Conservation (phyloP, 2,888 invertebrate species). For the Cheilosia impressa region DNA sequence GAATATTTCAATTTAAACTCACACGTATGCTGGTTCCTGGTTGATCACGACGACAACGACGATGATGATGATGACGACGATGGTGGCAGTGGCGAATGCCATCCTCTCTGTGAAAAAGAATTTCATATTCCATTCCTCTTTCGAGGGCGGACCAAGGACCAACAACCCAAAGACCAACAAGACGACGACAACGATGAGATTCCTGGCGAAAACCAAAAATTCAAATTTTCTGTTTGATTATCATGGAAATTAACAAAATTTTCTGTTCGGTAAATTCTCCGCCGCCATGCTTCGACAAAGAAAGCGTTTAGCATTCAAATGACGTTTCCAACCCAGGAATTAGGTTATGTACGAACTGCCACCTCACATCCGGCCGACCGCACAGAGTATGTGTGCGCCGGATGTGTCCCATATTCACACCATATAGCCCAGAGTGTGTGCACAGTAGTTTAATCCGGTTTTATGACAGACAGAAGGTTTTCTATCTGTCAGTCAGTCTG, state of each 20-base stretch:
- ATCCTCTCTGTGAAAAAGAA: slow-evolving; percentile 14
- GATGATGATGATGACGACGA: not conserved
- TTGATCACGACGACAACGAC: not conserved
- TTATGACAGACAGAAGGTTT: slow-evolving; percentile 68
- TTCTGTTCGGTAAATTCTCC: slow-evolving; percentile 59
- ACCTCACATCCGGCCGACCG: slow-evolving; percentile 31
- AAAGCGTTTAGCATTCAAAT: slow-evolving; percentile 72
- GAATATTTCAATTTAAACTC: slow-evolving; percentile 76
- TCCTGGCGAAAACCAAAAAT: slow-evolving; percentile 61
- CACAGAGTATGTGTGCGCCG: not conserved
- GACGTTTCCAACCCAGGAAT: slow-evolving; percentile 64
- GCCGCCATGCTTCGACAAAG: slow-evolving; percentile 36
- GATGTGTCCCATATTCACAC: slow-evolving; percentile 57
- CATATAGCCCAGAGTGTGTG: slow-evolving; percentile 1
- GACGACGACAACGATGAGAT: slow-evolving; percentile 32
- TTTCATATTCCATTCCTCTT: slow-evolving; percentile 48
- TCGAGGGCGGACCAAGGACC: slow-evolving; percentile 24
- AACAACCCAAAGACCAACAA: not conserved
- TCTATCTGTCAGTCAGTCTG: slow-evolving; percentile 55
- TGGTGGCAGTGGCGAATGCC: not conserved
- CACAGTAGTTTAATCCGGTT: slow-evolving; percentile 65
- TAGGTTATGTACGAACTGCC: slow-evolving; percentile 69
- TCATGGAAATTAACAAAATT: slow-evolving; percentile 76
- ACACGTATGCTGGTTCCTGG: slow-evolving; percentile 63
- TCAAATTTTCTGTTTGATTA: slow-evolving; percentile 76